phyloP scores from a whole-genome alignment of 30 jellyfish, hydroid and myxozoan species.

The Sanderia malayensis region DNA sequence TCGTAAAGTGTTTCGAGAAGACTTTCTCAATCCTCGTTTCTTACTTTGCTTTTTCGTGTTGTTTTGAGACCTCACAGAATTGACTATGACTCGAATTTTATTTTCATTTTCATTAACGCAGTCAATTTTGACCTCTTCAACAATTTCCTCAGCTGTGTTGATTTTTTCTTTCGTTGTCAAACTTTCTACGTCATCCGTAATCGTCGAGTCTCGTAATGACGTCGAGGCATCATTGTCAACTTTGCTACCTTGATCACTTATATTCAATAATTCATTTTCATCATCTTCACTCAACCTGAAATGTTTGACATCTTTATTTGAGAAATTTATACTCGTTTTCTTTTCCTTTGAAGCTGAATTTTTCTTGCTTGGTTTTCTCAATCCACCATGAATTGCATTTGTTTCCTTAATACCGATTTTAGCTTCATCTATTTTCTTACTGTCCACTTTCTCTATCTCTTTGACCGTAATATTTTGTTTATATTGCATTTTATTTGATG shows the following conservation, averaged over 20 bases:
- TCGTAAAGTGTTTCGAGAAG: slow-evolving; percentile 32
- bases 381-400: neutral
- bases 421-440: neutral
- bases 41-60: neutral
- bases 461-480: neutral
- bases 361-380: neutral
- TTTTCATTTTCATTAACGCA: too few species aligned
- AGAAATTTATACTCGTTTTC: neutral
- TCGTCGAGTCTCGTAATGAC: neutral
- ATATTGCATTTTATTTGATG: neutral
- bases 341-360: neutral
- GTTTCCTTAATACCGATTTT: neutral
- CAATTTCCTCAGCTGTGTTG: neutral
- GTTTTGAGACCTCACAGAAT: neutral
- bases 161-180: neutral
- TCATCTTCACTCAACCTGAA: slow-evolving; percentile 33
- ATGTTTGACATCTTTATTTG: neutral
- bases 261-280: slow-evolving; percentile 29
- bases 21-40: slow-evolving; percentile 16
- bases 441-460: neutral
- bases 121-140: neutral
- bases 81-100: neutral
- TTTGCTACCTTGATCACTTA: slow-evolving; percentile 18
- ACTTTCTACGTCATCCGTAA: neutral
- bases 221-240: neutral